Conservation (phyloP, 2,113 vertebrate species). For the Cochlearius cochlearius region DNA sequence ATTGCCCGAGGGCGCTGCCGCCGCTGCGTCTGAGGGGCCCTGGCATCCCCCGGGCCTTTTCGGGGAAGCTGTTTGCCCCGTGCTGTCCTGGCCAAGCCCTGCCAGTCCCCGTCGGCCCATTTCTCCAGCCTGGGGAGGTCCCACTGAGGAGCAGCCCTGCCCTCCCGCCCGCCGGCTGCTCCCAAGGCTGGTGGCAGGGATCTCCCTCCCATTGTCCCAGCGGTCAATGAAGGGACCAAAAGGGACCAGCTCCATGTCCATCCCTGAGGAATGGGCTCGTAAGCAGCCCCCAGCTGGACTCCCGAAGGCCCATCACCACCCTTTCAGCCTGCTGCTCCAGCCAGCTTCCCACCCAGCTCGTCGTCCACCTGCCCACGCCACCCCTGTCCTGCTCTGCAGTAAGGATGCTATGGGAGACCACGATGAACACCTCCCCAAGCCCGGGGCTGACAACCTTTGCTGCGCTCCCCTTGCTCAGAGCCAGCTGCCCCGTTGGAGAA, state of each 20-base stretch:
- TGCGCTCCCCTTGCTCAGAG: background rate
- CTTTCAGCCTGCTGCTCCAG: background rate
- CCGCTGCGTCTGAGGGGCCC: background rate
- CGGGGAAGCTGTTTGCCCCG: background rate
- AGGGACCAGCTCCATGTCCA: accelerated
- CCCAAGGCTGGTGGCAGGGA: background rate
- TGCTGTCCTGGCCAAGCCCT: background rate
- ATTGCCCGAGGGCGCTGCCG: accelerated
- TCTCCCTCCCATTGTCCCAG: background rate
- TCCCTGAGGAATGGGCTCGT: background rate
- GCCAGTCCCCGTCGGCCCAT: background rate
- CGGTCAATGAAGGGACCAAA: background rate
- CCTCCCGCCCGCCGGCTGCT: background rate
- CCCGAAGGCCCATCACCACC: accelerated
- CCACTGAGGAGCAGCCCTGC: background rate
- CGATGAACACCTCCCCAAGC: background rate
- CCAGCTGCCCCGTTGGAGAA: accelerated
- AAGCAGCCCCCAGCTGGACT: background rate
- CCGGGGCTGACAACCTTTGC: accelerated
- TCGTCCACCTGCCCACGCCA: background rate
- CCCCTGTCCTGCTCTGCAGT: too few relatives aligned
- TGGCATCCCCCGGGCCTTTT: background rate
- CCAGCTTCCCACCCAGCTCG: background rate
- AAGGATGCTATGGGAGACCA: background rate
- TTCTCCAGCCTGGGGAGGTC: background rate